Evolutionary conservation across 2,888 invertebrate species (phyloP), one percentile per base, ranked within the genome.

Genomic region (Drosophila barbarae): DNA sequence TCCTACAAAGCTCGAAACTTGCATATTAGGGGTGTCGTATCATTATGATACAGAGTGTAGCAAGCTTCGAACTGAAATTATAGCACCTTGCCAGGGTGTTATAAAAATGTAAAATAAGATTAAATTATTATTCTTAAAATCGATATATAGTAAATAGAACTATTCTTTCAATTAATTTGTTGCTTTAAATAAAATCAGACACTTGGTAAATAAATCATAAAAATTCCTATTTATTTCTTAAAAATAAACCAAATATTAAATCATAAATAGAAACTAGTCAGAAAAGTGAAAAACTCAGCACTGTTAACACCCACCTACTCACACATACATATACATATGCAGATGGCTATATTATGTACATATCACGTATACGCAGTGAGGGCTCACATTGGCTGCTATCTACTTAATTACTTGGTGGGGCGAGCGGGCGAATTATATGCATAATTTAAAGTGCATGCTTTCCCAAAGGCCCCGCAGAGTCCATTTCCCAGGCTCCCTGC

Each of bases 401-500:
- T 78, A 72, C 74, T 84, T 83, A 83, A 85, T 83, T 84, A 85
- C 86, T 81, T 78, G 75, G 73, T 72, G 68, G 64, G 61, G 55
- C 47, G 39, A 44, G 42, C 47, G 58, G 60, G 66, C 42, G 63
- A 65, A 72, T 71, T 65, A 61, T 74, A 74, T 84, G 76, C 79
- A 84, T 84, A 76, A 84, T 84, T 72, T 73, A 73, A 73, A 85
- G 84, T 85, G 83, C 80, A 81, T 77, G 75, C 84, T 69, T 70
- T 61, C 70, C 70, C 56, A 57, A 65, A 42, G 67, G 51, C 47
- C 32, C 55, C 49, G n/a, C 42, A 49, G 50, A 49, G 63, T 49
- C 60, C 64, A 63, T 41, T 61, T 38, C 36, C 51, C 28, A 36
- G 38, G 10, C n/a, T 28, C 42, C 21, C 12, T 36, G 10, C 21